Evolutionary conservation across 2,113 vertebrate species (phyloP).

Genomic region (Dromaius novaehollandiae): DNA sequence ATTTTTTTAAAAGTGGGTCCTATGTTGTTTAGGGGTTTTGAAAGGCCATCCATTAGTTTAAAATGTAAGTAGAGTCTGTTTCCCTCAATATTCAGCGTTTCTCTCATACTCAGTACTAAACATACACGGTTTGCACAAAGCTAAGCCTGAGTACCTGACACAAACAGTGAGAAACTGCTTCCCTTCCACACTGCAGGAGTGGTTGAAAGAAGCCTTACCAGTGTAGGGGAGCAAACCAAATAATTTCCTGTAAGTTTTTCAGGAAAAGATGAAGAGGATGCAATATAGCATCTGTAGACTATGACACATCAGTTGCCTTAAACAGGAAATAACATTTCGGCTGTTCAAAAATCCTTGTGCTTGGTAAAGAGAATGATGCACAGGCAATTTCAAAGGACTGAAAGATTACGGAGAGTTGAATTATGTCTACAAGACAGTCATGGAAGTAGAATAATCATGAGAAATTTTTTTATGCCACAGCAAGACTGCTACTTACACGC

Average conservation of each 20-base stretch:
- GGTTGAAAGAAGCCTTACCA: background rate
- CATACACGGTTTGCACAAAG: background rate
- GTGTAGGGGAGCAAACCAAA: background rate
- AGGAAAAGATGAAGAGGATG: background rate
- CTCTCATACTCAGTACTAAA: background rate
- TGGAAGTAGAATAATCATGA: background rate
- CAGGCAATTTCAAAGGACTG: background rate
- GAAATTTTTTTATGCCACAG: background rate
- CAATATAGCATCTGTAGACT: background rate
- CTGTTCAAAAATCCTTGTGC: background rate
- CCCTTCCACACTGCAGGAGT: background rate
- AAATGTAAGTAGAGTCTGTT: background rate
- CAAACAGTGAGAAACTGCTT: background rate
- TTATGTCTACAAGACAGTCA: background rate
- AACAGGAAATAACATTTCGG: background rate
- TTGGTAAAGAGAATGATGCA: background rate
- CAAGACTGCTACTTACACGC: background rate
- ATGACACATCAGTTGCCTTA: rapidly evolving
- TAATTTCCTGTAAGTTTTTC: background rate
- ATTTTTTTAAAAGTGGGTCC: background rate
- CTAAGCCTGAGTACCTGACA: background rate
- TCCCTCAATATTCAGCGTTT: background rate
- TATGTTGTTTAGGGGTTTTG: background rate
- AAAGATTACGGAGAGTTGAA: background rate
- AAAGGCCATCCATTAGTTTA: background rate